Percentiles rank a stretch among this genome's conserved stretches.
phyloP scores from a whole-genome alignment of 2,797 vertebrate genomes.

The Rhabdophis nuchalis region DNA sequence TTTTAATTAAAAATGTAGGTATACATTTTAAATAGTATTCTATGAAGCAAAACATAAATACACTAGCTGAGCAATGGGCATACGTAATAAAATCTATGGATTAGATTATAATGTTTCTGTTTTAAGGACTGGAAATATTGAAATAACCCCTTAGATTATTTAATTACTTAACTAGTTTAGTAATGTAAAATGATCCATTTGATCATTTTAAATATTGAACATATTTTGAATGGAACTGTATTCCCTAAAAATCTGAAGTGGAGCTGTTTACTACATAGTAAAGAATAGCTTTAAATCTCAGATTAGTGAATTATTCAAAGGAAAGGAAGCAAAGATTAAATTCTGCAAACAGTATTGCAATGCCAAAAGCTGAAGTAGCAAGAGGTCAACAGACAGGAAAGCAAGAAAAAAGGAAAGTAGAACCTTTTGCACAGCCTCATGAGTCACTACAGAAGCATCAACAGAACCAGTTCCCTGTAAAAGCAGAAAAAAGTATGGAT shows the following conservation, averaged over 20 bases:
- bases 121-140: neutral
- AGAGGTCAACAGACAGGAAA: neutral
- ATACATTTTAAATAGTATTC: constrained; percentile 31
- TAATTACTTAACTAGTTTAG: neutral
- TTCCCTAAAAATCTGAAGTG: neutral
- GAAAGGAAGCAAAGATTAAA: constrained; percentile 3
- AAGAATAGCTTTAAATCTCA: neutral
- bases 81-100: constrained; percentile 45
- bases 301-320: neutral
- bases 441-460: constrained; percentile 69
- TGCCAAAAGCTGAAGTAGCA: constrained; percentile 8
- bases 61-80: constrained; percentile 40
- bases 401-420: constrained; percentile 43
- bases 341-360: neutral
- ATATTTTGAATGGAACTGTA: neutral
- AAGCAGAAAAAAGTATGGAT: constrained; percentile 66
- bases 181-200: neutral
- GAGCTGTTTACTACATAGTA: neutral
- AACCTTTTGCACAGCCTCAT: constrained; percentile 76
- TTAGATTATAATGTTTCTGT: constrained; percentile 16
- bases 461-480: constrained; percentile 72
- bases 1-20: constrained; percentile 38
- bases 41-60: constrained; percentile 40
- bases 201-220: neutral
- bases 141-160: neutral